Base-by-base conservation (phyloP, 2,888 invertebrate genomes). In the Dasypolia templi region DNA sequence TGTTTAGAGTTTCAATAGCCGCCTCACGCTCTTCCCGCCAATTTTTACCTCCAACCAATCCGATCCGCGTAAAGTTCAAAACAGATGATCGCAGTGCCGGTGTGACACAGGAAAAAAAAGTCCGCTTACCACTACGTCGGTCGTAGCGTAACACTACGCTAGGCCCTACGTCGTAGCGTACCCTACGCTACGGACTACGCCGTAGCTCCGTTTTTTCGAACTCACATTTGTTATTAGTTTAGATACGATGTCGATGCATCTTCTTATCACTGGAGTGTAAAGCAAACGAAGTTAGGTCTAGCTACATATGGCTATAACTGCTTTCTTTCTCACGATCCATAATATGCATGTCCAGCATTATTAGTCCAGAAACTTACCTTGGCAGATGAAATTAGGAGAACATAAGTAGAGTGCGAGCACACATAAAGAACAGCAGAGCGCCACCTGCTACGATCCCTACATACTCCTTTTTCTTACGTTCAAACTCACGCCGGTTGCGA, bases 121-220 rank as follows among this genome's bases (percentile, higher is more conserved):
- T n/a, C n/a, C n/a, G n/a, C n/a, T n/a, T 35, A 35, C 35, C 35
- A 4, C 35, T 2, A 35, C 35, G 19, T 0, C 32, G n/a, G n/a
- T 6, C 19, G 19, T 32, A 32, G 11, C n/a, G 70, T 64, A 29
- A 4, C 7, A 1, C 26, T 32, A 46, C 12, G 19, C 11, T 26
- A 55, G 17, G 19, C 19, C 3, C 72, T 73, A 73, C 72, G 72
- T n/a, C 17, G 51, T 70, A 70, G n/a, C 32, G 14, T n/a, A 32
- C 12, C n/a, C n/a, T 32, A 63, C 61, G n/a, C 46, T 4, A 61
- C 19, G 26, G 3, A 9, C 46, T 63, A 46, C 51, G 26, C 12
- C 32, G 44, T 46, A 35, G 62, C 49, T 61, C 17, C 17, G 6
- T 19, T 61, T 56, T 55, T 59, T n/a, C 17, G 32, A n/a, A 56